A percentile compares a stretch with the other conserved stretches of the same genome.
phyloP scores from a whole-genome alignment of 2,888 invertebrate species.

The Hesperia comma region DNA sequence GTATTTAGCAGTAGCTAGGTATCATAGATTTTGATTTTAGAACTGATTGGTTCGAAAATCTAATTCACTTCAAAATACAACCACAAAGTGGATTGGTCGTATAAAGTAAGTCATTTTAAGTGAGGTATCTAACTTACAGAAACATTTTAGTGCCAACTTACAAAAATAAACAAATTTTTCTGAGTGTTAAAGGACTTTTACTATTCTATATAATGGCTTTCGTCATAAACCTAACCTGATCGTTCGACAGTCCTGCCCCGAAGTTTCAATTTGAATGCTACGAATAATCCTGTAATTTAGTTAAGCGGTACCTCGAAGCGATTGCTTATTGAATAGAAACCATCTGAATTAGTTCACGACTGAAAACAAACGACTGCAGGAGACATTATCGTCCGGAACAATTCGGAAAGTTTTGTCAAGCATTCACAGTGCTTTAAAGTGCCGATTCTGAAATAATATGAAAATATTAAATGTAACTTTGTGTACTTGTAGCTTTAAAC shows the following conservation, averaged over 20 bases:
- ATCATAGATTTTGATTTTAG: too few relatives aligned
- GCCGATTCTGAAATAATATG: constrained; percentile 1
- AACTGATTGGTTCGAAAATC: too few relatives aligned
- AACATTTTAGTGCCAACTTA: too few relatives aligned
- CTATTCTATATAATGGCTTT: background rate
- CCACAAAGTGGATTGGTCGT: too few relatives aligned
- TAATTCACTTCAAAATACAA: too few relatives aligned
- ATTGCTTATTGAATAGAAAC: constrained; percentile 37
- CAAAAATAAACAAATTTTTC: too few relatives aligned
- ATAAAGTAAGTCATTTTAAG: too few relatives aligned
- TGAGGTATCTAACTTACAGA: too few relatives aligned
- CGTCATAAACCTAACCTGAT: constrained; percentile 2
- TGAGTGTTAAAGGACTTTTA: background rate
- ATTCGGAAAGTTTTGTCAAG: constrained; percentile 32
- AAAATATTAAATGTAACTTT: background rate
- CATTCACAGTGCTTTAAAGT: constrained; percentile 14
- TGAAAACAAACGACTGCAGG: constrained; percentile 29
- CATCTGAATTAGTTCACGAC: constrained; percentile 28
- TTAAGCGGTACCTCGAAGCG: constrained; percentile 30
- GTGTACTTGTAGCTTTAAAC: background rate
- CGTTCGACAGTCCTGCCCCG: background rate
- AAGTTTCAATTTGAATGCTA: constrained; percentile 9
- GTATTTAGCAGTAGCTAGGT: too few relatives aligned
- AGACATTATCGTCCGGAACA: constrained; percentile 34
- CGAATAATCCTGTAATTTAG: constrained; percentile 30